Percentiles rank a stretch among this genome's conserved stretches.
Evolutionary conservation across 2,797 vertebrate species (phyloP).

Genomic region (Bradypodion pumilum): DNA sequence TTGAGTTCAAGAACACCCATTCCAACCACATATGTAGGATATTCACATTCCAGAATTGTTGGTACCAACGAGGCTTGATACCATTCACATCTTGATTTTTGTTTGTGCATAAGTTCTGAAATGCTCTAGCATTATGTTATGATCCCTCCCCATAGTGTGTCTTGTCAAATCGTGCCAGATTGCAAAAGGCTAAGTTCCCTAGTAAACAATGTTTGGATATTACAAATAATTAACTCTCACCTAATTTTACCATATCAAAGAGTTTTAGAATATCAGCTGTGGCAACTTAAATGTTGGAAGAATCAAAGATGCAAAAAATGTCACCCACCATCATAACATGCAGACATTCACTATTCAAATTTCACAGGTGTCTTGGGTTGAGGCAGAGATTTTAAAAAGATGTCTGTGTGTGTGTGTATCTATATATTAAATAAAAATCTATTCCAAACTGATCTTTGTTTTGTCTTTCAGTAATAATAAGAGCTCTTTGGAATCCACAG

Average conservation of each 20-base stretch:
- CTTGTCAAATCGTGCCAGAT: neutral
- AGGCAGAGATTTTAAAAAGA: slow-evolving; percentile 55
- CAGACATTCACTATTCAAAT: slow-evolving; percentile 54
- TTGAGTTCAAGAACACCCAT: neutral
- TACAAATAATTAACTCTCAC: too few relatives aligned
- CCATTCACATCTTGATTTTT: too few relatives aligned
- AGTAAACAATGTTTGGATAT: neutral
- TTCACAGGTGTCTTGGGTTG: slow-evolving; percentile 47
- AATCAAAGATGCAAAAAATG: neutral
- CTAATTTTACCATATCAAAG: neutral
- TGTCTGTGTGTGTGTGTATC: too few relatives aligned
- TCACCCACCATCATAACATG: neutral
- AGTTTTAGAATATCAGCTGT: neutral
- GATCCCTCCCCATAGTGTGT: neutral
- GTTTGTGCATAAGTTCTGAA: too few relatives aligned
- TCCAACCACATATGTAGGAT: neutral
- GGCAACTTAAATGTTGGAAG: neutral
- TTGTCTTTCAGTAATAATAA: slow-evolving; percentile 53
- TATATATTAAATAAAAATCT: slow-evolving; percentile 25
- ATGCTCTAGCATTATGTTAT: neutral
- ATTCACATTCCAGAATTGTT: too few relatives aligned
- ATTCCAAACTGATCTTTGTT: slow-evolving; percentile 27
- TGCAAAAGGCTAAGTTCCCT: neutral
- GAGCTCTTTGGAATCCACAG: slow-evolving; percentile 43
- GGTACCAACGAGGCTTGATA: too few relatives aligned